These are phyloP conservation scores for Pelagia noctiluca DNA, from an alignment of 30 jellyfish, hydroid and myxozoan genomes.

Conservation along the genomic window DNA sequence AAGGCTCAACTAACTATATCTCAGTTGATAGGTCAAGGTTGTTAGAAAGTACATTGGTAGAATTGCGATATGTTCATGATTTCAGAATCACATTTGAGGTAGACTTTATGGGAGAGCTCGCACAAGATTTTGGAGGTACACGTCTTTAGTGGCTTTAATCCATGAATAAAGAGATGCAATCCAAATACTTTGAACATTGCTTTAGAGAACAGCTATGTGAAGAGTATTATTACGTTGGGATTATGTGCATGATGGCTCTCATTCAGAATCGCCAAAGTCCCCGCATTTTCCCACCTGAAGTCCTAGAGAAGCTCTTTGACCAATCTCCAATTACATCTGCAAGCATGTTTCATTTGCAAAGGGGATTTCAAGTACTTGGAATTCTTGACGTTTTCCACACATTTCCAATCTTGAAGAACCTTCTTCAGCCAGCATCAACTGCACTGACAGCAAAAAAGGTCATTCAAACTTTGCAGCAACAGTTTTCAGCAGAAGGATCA, in stretches of 20 bases:
- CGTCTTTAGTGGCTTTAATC: conserved; percentile 42
- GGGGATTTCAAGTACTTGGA: conserved; percentile 41
- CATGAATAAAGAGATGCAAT: conserved; percentile 1
- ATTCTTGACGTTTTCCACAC: conserved; percentile 23
- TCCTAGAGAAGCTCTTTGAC: too few species aligned
- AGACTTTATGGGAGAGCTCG: conserved; percentile 52
- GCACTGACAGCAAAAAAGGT: conserved; percentile 46
- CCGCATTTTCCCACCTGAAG: conserved; percentile 15
- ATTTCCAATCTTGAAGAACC: conserved; percentile 41
- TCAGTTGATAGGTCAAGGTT: too few species aligned
- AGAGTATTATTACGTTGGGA: conserved; percentile 43
- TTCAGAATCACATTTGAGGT: conserved; percentile 34
- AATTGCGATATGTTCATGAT: too few species aligned
- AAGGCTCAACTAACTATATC: conserved; percentile 36
- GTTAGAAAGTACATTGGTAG: too few species aligned
- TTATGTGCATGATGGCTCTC: conserved; percentile 29
- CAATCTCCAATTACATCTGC: too few species aligned
- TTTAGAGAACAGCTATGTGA: conserved; percentile 9
- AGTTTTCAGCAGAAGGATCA: conserved; percentile 42
- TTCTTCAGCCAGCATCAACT: conserved; percentile 25
- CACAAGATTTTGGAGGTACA: conserved; percentile 49
- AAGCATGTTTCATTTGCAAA: conserved; percentile 33
- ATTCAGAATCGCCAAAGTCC: conserved; percentile 45
- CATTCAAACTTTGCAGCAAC: conserved; percentile 26
- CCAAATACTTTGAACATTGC: conserved; percentile 31